Evolutionary conservation across 2,797 vertebrate genomes (phyloP).

Genomic region (Hylomyscus alleni): DNA sequence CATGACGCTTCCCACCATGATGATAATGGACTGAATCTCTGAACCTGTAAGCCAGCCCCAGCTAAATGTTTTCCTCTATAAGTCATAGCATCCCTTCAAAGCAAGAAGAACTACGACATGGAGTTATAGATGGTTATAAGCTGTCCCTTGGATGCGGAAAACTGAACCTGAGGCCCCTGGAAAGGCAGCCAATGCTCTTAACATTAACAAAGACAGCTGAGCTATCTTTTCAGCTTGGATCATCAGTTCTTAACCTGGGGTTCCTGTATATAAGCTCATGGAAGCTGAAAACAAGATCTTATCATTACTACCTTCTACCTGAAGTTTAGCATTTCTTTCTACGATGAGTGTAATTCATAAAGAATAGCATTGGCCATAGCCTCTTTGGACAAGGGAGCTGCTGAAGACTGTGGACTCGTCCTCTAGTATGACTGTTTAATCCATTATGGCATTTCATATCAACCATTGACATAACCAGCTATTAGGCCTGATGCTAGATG

Average conservation of each 20-base stretch:
- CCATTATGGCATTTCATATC: neutral
- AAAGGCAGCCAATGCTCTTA: neutral
- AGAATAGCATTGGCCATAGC: neutral
- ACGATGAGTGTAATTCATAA: conserved; percentile 1
- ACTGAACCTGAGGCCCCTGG: neutral
- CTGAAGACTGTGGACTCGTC: neutral
- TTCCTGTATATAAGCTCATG: conserved; percentile 14
- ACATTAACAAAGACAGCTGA: neutral
- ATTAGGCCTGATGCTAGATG: neutral
- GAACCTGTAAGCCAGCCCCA: neutral
- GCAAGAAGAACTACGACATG: neutral
- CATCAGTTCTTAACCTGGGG: neutral
- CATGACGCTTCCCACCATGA: neutral
- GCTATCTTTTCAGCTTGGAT: neutral
- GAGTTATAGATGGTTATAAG: neutral
- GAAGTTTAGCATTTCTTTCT: conserved; percentile 7
- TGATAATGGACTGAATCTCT: neutral
- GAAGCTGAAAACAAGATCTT: neutral
- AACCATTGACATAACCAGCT: neutral
- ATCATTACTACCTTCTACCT: conserved; percentile 30
- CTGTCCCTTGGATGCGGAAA: neutral
- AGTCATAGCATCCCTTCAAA: neutral
- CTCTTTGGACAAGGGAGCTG: neutral
- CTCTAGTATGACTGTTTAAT: neutral
- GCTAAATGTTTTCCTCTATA: neutral